A percentile compares a stretch with the other conserved stretches of the same genome.
phyloP scores from a whole-genome alignment of 2,113 vertebrate species.

The Odontophorus gujanensis region DNA sequence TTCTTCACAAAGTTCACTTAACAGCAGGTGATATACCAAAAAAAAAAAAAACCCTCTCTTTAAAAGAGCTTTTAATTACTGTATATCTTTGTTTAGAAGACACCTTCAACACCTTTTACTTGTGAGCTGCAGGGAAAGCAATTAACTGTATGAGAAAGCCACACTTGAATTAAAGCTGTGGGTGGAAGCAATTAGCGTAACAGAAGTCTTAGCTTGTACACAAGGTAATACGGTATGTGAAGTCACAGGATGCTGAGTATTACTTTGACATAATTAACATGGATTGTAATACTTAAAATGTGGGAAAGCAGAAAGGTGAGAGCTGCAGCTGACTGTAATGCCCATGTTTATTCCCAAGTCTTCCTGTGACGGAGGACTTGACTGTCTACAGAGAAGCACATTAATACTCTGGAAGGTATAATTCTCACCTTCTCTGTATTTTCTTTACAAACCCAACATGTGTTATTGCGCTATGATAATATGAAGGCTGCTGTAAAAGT shows the following conservation, averaged over 20 bases:
- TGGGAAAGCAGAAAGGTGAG: background rate
- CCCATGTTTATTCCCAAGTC: background rate
- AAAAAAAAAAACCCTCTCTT: background rate
- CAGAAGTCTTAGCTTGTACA: background rate
- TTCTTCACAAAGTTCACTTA: constrained; percentile 37
- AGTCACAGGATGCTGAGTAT: background rate
- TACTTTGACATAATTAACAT: background rate
- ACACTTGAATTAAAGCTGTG: constrained; percentile 29
- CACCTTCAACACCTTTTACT: constrained; percentile 12
- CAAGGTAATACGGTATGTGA: background rate
- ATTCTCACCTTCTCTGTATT: background rate
- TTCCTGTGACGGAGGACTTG: accelerated
- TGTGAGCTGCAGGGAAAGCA: background rate
- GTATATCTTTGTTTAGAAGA: constrained; percentile 48
- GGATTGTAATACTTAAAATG: background rate
- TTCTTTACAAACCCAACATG: background rate
- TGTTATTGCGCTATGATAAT: background rate
- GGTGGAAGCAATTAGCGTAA: background rate
- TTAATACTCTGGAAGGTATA: background rate
- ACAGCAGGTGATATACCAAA: constrained; percentile 39
- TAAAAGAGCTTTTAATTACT: constrained; percentile 54
- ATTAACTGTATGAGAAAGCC: constrained; percentile 15
- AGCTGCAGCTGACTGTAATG: background rate
- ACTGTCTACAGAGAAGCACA: background rate
- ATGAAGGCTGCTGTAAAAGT: no score